Base-by-base conservation (phyloP, 2,888 invertebrate genomes). In the Cenopis cana region DNA sequence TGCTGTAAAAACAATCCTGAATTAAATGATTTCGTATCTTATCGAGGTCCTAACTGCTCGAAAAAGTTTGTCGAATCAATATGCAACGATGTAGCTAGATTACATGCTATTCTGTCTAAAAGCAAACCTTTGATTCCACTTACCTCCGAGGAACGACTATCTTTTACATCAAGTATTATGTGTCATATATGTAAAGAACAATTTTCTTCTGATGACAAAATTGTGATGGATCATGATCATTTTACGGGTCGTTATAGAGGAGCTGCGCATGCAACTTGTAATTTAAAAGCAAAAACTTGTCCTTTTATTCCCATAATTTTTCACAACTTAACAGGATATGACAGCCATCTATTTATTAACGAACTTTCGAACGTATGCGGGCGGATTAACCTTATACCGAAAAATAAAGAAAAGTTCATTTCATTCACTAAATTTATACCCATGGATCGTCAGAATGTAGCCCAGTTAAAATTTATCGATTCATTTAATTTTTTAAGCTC, bases 401-500 rank as follows among this genome's bases (percentile, higher is more conserved):
- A 29, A 29, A 54, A 2, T 2, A 54, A 54, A 54, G 54, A 54
- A 54, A 54, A 54, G 14, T 54, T 29, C 2, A 54, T 54, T 6
- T 54, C 54, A 1, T 20, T 52, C 4, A 52, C 52, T 11, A 52
- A 52, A 52, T 52, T 20, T 52, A 8, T 52, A 11, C 52, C 52
- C 10, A 20, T 52, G 3, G 54, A 29, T 29, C 4, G 14, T 2
- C 54, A 54, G 29, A 12, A 54, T 12, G 0, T 8, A 14, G 24
- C 24, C 3, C 24, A 54, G 4, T 14, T 29, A 14, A 54, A 54
- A 14, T 54, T 54, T 54, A 54, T 54, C 4, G 24, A 54, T 11
- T 54, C 54, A 12, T 54, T 54, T 14, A 54, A 54, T 14, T 54
- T 54, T 54, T 24, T 54, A 4, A 54, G 14, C 14, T 54, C 29